Evolutionary conservation across 2,113 vertebrate genomes (phyloP).

Genomic region (Cichladusa arquata): DNA sequence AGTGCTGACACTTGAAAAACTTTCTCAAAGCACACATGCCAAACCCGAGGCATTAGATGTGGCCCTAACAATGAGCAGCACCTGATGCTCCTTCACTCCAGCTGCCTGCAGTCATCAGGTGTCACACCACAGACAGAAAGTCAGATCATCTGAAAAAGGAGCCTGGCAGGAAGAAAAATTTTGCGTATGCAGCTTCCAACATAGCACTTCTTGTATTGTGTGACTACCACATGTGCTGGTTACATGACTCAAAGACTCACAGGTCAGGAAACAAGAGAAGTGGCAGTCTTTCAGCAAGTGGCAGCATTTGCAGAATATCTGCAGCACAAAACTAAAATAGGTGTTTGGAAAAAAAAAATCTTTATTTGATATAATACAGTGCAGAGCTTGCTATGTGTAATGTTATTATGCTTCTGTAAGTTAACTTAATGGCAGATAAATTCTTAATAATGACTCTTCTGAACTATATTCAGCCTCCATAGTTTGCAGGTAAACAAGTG

Average conservation of each 20-base stretch:
- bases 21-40: background rate
- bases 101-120: background rate
- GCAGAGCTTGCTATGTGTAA: background rate
- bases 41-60: background rate
- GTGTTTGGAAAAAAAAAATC: background rate
- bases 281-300: background rate
- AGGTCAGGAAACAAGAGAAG: background rate
- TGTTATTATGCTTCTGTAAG: background rate
- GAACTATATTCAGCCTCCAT: background rate
- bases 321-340: background rate
- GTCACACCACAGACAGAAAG: background rate
- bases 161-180: background rate
- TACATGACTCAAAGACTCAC: background rate
- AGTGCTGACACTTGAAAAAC: background rate
- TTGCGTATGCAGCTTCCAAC: rapidly evolving
- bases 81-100: background rate
- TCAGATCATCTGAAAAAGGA: background rate
- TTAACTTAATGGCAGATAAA: background rate
- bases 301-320: background rate
- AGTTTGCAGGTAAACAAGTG: background rate
- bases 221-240: background rate
- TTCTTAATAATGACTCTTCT: background rate
- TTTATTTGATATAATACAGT: background rate
- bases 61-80: background rate
- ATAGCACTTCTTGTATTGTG: background rate